A percentile compares a stretch with the other conserved stretches of the same genome.
Conservation (phyloP, 2,797 vertebrate species). For the Crenuchus spilurus region DNA sequence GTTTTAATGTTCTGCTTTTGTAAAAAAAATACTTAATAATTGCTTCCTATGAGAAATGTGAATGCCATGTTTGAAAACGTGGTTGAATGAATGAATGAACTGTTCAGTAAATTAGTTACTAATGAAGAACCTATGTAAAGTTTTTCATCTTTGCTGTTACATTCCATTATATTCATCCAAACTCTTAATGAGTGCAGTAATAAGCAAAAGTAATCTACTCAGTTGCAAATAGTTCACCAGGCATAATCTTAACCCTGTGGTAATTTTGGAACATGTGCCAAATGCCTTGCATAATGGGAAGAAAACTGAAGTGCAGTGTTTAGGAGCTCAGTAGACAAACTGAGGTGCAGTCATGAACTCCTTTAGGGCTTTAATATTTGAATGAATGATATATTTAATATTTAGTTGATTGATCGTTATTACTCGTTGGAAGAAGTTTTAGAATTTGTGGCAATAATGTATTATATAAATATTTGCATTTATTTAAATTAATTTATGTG, state of each 20-base stretch:
- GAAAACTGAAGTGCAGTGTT: not conserved
- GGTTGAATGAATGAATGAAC: not conserved
- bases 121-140: not conserved
- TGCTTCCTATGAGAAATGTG: not conserved
- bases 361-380: not conserved
- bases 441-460: too few species aligned
- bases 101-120: not conserved
- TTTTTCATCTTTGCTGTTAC: not conserved
- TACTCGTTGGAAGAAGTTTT: too few species aligned
- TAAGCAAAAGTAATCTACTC: not conserved
- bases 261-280: not conserved
- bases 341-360: not conserved
- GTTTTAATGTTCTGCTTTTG: not conserved
- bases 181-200: too few species aligned
- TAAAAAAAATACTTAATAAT: conserved; percentile 9
- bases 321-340: not conserved
- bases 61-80: conserved; percentile 33
- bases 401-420: too few species aligned
- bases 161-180: not conserved
- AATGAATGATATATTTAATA: too few species aligned
- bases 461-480: too few species aligned
- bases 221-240: not conserved
- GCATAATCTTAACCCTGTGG: not conserved
- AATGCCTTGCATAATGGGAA: not conserved
- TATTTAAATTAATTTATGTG: too few species aligned